Evolutionary conservation across 2,113 vertebrate species (phyloP).

Genomic region (Cariama cristata): DNA sequence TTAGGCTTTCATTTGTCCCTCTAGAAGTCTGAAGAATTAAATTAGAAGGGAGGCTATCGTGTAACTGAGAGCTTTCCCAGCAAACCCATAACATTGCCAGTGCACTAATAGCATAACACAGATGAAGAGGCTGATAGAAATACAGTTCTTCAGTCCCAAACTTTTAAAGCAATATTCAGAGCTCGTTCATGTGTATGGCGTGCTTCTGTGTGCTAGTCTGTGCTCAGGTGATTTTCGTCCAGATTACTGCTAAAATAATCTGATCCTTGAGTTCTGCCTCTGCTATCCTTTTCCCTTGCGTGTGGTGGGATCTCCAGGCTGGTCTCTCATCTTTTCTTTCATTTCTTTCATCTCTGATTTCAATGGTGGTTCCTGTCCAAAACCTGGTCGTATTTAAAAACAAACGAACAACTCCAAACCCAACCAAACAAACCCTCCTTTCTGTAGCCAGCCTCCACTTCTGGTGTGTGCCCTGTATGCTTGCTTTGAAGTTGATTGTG

Average conservation of each 20-base stretch:
- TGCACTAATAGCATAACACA: background rate
- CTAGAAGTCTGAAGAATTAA: conserved; percentile 56
- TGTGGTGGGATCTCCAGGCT: background rate
- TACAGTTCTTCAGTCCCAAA: background rate
- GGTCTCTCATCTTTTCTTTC: background rate
- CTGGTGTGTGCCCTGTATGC: background rate
- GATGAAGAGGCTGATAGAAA: conserved; percentile 5
- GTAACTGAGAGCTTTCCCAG: conserved; percentile 37
- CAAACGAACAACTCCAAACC: background rate
- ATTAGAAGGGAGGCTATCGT: background rate
- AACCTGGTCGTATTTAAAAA: background rate
- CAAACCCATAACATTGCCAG: conserved; percentile 19
- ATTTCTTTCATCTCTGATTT: background rate
- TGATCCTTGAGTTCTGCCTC: background rate
- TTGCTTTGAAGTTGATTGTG: background rate
- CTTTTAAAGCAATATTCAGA: conserved; percentile 8
- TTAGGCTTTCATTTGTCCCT: conserved; percentile 48
- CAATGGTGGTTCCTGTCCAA: background rate
- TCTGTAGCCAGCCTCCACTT: background rate
- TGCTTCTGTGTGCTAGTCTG: background rate
- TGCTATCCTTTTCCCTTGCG: background rate
- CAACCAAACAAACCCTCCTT: rapidly evolving
- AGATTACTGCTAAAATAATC: background rate
- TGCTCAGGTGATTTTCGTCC: background rate
- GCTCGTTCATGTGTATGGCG: background rate